Percentiles rank a stretch among this genome's conserved stretches.
Evolutionary conservation across 2,888 invertebrate genomes (phyloP).

Genomic region (Cinara cedri): DNA sequence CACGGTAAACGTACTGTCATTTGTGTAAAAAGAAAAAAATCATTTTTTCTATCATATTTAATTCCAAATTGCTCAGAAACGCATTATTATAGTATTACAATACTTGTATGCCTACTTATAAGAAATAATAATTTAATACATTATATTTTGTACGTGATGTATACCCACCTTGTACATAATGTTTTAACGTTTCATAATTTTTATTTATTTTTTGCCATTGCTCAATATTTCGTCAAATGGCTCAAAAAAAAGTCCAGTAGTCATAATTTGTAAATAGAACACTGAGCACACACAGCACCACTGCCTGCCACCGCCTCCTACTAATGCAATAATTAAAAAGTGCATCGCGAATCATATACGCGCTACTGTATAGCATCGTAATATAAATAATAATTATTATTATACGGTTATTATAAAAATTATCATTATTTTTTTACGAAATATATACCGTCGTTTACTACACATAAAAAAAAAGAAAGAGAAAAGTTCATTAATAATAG

Average conservation of each 20-base stretch:
- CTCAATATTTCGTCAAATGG: not conserved
- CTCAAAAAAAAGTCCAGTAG: conserved; percentile 1
- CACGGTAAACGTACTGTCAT: no score
- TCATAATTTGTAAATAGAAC: conserved; percentile 6
- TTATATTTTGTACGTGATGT: no score
- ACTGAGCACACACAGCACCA: not conserved
- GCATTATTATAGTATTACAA: not conserved
- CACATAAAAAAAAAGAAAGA: no score
- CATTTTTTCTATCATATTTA: no score
- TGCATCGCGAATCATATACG: not conserved
- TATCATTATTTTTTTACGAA: conserved; percentile 17
- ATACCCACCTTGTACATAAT: no score
- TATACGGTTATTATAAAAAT: not conserved
- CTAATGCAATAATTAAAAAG: conserved; percentile 9
- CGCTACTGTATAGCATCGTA: not conserved
- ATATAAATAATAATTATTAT: no score
- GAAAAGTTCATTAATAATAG: not conserved
- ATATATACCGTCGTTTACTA: not conserved
- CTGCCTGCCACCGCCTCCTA: not conserved
- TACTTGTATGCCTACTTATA: not conserved
- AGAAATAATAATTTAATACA: no score
- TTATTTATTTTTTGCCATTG: not conserved
- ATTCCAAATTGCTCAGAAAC: not conserved
- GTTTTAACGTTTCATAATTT: conserved; percentile 2
- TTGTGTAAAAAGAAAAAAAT: no score